Evolutionary conservation across 2,888 invertebrate genomes (phyloP), one percentile per base, ranked within the genome.

Genomic region (Stenichneumon culpator): DNA sequence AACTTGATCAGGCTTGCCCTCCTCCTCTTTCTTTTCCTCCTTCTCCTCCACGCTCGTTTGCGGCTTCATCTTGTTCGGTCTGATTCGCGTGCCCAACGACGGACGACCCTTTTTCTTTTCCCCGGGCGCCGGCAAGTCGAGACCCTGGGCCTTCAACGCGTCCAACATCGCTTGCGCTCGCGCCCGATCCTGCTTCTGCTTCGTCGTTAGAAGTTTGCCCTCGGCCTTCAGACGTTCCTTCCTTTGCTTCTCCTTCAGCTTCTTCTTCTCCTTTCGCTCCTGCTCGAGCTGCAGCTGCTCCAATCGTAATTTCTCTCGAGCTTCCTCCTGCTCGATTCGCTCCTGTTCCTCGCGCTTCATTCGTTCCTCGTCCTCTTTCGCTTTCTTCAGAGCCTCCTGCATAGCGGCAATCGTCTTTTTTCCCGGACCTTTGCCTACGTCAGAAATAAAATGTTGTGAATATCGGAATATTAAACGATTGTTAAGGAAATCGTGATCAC

Each of bases 171-270:
- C 98, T 93, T 98, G 97, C 7, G 98, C 98, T 88, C 98, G 95
- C 0, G 97, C 97, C 86, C 97, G 96, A 90, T 98, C 98, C 87
- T 97, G 97, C 93, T 98, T 99, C 93, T 99, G 99, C 94, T 99
- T 99, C 0, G 98, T 97, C 2, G 99, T 99, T 82, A 99, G 94
- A 47, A 98, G 95, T 94, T 98, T 99, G 2, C 99, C 99, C 94
- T 99, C 99, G n/a, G 98, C 98, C 94, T 99, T 99, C 89, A 98
- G 95, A 92, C 98, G 96, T 91, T 98, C 98, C 94, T 98, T 98
- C 72, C 97, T 96, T 92, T 99, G 99, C 92, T 98, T 98, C 94
- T 99, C 98, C 92, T 98, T 98, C 91, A 97, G 97, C 93, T 98
- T 99, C 93, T 97, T 98, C 92, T 96, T 96, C 88, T 98, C 98